Percentiles rank a stretch among this genome's conserved stretches.
phyloP scores from a whole-genome alignment of 2,113 vertebrate species.

The Glareola pratincola region DNA sequence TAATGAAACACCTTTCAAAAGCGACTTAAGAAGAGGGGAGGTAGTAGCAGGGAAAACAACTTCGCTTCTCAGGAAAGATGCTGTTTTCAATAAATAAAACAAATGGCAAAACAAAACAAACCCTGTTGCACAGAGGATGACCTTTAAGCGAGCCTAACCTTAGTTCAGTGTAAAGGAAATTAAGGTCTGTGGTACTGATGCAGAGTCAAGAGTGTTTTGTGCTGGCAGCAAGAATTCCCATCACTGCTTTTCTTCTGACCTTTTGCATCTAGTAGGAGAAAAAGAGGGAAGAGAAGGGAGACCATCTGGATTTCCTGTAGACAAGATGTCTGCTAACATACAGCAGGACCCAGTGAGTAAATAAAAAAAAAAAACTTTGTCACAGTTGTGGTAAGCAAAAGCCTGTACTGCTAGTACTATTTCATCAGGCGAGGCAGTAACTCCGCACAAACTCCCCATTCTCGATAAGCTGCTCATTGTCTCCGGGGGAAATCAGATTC shows the following conservation, averaged over 20 bases:
- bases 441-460: neutral
- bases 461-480: neutral
- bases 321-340: neutral
- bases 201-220: slow-evolving; percentile 25
- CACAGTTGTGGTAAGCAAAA: neutral
- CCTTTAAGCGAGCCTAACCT: slow-evolving; percentile 54
- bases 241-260: slow-evolving; percentile 44
- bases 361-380: slow-evolving; percentile 2
- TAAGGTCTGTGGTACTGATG: slow-evolving; percentile 41
- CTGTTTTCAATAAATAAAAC: slow-evolving; percentile 59
- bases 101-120: slow-evolving; percentile 27
- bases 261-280: slow-evolving; percentile 8
- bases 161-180: slow-evolving; percentile 48
- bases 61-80: neutral
- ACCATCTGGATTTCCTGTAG: neutral
- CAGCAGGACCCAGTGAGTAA: neutral
- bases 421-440: neutral
- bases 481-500: neutral
- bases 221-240: slow-evolving; percentile 50
- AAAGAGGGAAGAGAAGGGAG: neutral
- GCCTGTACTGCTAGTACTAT: neutral
- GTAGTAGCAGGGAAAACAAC: neutral
- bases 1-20: slow-evolving; percentile 63
- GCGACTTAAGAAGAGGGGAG: neutral
- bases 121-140: slow-evolving; percentile 37